These are phyloP conservation scores for Caenorhabditis sulstoni DNA, from an alignment of 2,888 invertebrate genomes.

Conservation along the genomic window DNA sequence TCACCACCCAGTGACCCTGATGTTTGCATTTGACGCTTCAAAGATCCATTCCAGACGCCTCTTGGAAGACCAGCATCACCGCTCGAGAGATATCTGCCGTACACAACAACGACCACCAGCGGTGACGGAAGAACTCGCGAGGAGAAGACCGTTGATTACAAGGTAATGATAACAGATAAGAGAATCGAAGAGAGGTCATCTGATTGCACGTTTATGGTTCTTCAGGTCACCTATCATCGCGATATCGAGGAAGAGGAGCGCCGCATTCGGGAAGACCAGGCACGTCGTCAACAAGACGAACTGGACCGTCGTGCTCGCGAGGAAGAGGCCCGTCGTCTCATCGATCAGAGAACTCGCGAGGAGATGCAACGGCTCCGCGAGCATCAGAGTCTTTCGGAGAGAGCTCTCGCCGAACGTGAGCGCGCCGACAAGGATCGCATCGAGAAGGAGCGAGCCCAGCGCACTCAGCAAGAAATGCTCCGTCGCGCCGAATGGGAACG, in stretches of 20 bases:
- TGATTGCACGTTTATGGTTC: background rate
- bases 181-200: constrained; percentile 14
- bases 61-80: constrained; percentile 62
- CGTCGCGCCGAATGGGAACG: constrained; percentile 77
- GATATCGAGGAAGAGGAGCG: constrained; percentile 79
- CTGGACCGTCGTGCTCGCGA: constrained; percentile 68
- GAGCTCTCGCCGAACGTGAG: constrained; percentile 73
- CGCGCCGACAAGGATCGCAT: constrained; percentile 71
- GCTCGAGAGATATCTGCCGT: constrained; percentile 66
- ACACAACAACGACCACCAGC: constrained; percentile 60
- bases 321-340: constrained; percentile 74
- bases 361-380: constrained; percentile 72
- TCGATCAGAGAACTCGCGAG: constrained; percentile 76
- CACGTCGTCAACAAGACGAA: constrained; percentile 58
- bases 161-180: constrained; percentile 33
- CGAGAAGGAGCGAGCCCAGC: constrained; percentile 59
- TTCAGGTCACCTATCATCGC: constrained; percentile 65
- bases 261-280: constrained; percentile 75
- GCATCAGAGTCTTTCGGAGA: constrained; percentile 72
- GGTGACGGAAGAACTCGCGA: constrained; percentile 68
- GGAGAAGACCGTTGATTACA: constrained; percentile 68
- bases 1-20: background rate
- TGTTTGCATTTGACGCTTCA: constrained; percentile 41
- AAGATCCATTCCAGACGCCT: constrained; percentile 62
- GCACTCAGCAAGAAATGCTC: constrained; percentile 66